phyloP scores from a whole-genome alignment of 1,140 invertebrate species.

The Probaryconus sp. region DNA sequence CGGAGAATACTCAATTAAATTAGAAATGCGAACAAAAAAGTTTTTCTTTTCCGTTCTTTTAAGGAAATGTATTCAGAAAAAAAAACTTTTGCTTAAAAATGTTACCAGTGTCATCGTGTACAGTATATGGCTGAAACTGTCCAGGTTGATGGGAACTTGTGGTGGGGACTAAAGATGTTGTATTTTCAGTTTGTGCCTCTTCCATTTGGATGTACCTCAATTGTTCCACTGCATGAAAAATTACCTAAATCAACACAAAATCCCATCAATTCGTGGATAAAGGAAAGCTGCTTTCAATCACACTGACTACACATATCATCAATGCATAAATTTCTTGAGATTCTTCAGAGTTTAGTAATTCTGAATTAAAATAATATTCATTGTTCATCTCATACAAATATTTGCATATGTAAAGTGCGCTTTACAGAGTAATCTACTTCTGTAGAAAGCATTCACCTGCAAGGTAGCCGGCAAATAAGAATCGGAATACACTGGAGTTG shows the following conservation, averaged over 20 bases:
- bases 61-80: no score
- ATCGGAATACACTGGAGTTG: constrained; percentile 68
- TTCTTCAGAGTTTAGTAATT: no score
- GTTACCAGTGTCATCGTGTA: constrained; percentile 19
- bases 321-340: no score
- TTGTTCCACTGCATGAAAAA: constrained; percentile 72
- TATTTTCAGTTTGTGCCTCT: constrained; percentile 45
- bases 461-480: constrained; percentile 71
- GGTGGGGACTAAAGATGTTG: constrained; percentile 48
- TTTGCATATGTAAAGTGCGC: constrained; percentile 5
- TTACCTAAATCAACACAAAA: no score
- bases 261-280: no score
- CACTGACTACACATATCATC: no score
- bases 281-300: no score
- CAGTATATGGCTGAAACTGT: constrained; percentile 58
- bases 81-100: neutral
- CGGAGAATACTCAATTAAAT: no score
- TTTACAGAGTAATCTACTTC: neutral
- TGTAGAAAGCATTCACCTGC: constrained; percentile 62
- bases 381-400: constrained; percentile 1
- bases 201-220: constrained; percentile 63
- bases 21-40: no score
- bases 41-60: no score
- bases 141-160: constrained; percentile 64
- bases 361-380: no score